A percentile compares a stretch with the other conserved stretches of the same genome.
Conservation (phyloP, 2,113 vertebrate genomes). For the Coreoperca whiteheadi region DNA sequence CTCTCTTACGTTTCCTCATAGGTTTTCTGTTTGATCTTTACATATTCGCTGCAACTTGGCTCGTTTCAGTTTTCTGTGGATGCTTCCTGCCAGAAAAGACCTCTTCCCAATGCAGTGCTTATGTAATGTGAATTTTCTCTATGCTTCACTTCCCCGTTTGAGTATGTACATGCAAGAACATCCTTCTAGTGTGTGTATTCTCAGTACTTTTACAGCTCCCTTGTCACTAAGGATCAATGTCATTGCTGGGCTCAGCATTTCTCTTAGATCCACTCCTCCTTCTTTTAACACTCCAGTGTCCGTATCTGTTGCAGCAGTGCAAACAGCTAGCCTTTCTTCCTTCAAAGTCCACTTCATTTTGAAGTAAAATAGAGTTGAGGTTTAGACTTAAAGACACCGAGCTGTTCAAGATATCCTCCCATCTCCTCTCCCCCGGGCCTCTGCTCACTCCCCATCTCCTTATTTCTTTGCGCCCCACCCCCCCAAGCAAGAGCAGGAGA, state of each 20-base stretch:
- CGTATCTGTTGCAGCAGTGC: slow-evolving; percentile 16
- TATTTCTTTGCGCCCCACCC: slow-evolving; percentile 32
- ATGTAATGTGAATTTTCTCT: slow-evolving; percentile 72
- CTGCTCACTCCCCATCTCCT: slow-evolving; percentile 1
- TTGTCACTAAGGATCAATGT: slow-evolving; percentile 72
- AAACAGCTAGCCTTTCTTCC: neutral
- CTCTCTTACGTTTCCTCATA: neutral
- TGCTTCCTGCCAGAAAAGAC: slow-evolving; percentile 40
- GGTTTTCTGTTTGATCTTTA: slow-evolving; percentile 2
- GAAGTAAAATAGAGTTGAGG: slow-evolving; percentile 20
- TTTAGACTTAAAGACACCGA: neutral
- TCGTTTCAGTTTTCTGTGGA: slow-evolving; percentile 35
- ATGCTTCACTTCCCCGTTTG: slow-evolving; percentile 69
- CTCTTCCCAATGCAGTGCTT: slow-evolving; percentile 65
- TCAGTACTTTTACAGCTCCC: slow-evolving; percentile 63
- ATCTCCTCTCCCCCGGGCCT: slow-evolving; percentile 21
- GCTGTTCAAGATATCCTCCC: slow-evolving; percentile 8
- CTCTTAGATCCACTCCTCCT: slow-evolving; percentile 2
- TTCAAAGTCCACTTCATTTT: neutral
- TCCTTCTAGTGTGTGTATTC: slow-evolving; percentile 63
- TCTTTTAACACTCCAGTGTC: slow-evolving; percentile 30
- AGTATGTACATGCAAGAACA: slow-evolving; percentile 68
- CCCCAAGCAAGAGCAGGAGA: slow-evolving; percentile 33
- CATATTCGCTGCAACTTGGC: slow-evolving; percentile 8
- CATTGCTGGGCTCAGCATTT: slow-evolving; percentile 34